A percentile compares a stretch with the other conserved stretches of the same genome.
phyloP scores from a whole-genome alignment of 2,113 vertebrate species.

The Gambusia affinis region DNA sequence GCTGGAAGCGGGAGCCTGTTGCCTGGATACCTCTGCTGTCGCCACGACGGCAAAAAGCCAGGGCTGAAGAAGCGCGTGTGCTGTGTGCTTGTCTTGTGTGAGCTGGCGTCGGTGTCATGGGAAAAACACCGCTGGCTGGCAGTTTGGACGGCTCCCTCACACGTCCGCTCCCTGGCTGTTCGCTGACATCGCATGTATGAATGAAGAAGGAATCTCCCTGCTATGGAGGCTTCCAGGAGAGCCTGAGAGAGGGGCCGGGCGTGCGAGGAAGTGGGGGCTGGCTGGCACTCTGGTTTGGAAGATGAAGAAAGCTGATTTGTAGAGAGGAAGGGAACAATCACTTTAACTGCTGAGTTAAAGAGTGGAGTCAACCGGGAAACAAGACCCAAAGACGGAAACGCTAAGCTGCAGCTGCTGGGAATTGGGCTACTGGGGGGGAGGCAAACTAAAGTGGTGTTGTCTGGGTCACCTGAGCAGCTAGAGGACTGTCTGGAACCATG shows the following conservation, averaged over 20 bases:
- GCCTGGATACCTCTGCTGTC: conserved; percentile 70
- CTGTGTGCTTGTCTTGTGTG: conserved; percentile 1
- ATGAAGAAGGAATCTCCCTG: conserved; percentile 38
- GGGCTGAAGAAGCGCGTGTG: conserved; percentile 16
- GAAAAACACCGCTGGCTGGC: conserved; percentile 41
- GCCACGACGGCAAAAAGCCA: conserved; percentile 35
- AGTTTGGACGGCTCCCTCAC: conserved; percentile 15
- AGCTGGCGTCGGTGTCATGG: conserved; percentile 37
- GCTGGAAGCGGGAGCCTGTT: conserved; percentile 65
- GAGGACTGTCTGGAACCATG: conserved; percentile 44
- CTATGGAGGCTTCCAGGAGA: conserved; percentile 28
- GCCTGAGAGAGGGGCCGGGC: conserved; percentile 4
- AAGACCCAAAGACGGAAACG: conserved; percentile 5
- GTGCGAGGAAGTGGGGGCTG: neutral
- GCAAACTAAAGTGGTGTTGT: conserved; percentile 14
- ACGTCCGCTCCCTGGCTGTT: conserved; percentile 6
- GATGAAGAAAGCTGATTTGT: conserved; percentile 40
- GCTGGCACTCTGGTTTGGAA: conserved; percentile 7
- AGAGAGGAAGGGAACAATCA: conserved; percentile 22
- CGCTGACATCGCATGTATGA: conserved; percentile 35
- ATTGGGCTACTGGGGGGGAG: conserved; percentile 3
- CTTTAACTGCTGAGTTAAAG: neutral
- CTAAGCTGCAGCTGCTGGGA: neutral
- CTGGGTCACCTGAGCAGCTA: neutral
- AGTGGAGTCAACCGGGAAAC: conserved; percentile 3